Conservation (phyloP, 1,140 invertebrate species). For the Radopholus similis region DNA sequence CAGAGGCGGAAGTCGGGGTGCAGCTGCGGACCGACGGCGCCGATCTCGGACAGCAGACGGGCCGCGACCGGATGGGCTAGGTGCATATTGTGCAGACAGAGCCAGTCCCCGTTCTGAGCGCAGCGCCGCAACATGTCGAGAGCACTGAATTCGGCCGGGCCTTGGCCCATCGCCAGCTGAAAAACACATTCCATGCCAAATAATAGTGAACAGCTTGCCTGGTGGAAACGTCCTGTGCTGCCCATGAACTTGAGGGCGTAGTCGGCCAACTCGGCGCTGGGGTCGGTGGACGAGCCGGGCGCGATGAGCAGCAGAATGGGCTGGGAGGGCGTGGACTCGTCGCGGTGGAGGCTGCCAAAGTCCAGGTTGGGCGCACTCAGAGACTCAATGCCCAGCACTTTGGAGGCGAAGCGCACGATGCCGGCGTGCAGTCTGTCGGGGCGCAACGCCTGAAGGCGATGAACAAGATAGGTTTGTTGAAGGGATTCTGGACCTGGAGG, state of each 20-base stretch:
- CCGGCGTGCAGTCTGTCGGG: constrained; percentile 75
- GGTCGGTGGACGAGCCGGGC: constrained; percentile 72
- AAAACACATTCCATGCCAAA: too few relatives aligned
- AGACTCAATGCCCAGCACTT: constrained; percentile 63
- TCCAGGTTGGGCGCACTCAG: constrained; percentile 68
- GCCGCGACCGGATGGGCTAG: constrained; percentile 71
- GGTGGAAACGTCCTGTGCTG: constrained; percentile 47
- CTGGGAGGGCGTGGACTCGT: constrained; percentile 64
- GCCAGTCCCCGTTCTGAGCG: constrained; percentile 54
- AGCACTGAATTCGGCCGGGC: constrained; percentile 24
- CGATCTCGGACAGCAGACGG: neutral
- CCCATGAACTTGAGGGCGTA: constrained; percentile 67
- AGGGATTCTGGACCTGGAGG: constrained; percentile 69
- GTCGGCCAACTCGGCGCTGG: constrained; percentile 72
- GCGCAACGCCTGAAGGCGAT: constrained; percentile 62
- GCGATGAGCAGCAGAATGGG: constrained; percentile 73
- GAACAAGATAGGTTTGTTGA: neutral
- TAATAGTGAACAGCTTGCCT: constrained; percentile 21
- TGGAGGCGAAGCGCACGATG: constrained; percentile 71
- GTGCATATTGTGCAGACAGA: constrained; percentile 71
- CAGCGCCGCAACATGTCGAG: constrained; percentile 25
- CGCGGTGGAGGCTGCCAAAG: constrained; percentile 65
- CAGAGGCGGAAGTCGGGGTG: constrained; percentile 72
- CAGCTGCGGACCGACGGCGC: constrained; percentile 52
- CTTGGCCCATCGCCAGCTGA: constrained; percentile 47